phyloP scores from a whole-genome alignment of 2,888 invertebrate genomes.

The Dione vanillae region DNA sequence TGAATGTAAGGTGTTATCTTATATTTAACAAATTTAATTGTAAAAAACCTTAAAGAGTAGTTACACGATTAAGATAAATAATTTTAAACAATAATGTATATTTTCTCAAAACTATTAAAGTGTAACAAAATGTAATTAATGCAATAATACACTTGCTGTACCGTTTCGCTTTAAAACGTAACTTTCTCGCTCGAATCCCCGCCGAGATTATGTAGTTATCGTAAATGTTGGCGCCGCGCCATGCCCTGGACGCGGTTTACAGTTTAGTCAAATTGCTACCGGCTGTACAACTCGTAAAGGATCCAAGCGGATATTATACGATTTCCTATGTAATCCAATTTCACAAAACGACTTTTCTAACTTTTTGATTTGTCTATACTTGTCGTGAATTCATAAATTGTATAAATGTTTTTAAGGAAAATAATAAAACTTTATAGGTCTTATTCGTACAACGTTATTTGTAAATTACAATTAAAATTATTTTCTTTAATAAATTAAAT shows the following conservation, averaged over 20 bases:
- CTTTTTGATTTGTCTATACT: constrained; percentile 9
- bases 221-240: constrained; percentile 60
- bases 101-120: background rate
- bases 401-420: too few species aligned
- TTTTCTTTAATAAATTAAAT: too few species aligned
- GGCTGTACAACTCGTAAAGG: constrained; percentile 55
- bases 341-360: constrained; percentile 14
- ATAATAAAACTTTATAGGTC: too few species aligned
- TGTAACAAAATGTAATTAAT: background rate
- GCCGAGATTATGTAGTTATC: constrained; percentile 53
- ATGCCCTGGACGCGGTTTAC: constrained; percentile 55
- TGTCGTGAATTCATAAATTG: too few species aligned
- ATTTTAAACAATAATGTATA: background rate
- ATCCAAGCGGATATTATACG: constrained; percentile 41
- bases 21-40: too few species aligned
- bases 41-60: too few species aligned
- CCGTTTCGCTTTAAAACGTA: constrained; percentile 6
- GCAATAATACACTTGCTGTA: background rate
- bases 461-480: too few species aligned
- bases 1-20: too few species aligned
- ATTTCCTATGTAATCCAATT: constrained; percentile 27
- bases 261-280: constrained; percentile 64
- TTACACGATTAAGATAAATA: too few species aligned
- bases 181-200: constrained; percentile 12
- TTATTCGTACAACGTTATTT: too few species aligned